A percentile compares a stretch with the other conserved stretches of the same genome.
These are phyloP conservation scores for Lycia hirtaria DNA, from an alignment of 2,888 invertebrate species.

Conservation along the genomic window DNA sequence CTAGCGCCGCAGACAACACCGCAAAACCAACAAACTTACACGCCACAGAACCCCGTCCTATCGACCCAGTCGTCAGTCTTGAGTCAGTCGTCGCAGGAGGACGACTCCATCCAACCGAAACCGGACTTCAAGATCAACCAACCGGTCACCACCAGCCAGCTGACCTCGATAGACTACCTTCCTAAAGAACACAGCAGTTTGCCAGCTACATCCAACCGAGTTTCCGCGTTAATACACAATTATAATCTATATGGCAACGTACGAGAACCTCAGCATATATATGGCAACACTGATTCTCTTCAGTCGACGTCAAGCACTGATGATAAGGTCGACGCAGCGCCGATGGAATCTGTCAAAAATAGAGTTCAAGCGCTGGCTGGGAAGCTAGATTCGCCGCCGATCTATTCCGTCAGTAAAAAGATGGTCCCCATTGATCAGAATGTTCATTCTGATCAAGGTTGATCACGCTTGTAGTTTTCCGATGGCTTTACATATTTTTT, in stretches of 20 bases:
- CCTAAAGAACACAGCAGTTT: conserved; percentile 76
- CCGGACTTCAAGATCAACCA: conserved; percentile 81
- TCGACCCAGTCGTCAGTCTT: conserved; percentile 60
- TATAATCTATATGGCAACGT: conserved; percentile 80
- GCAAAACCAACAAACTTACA: conserved; percentile 47
- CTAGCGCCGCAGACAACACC: conserved; percentile 53
- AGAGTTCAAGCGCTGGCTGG: conserved; percentile 75
- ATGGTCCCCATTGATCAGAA: conserved; percentile 70
- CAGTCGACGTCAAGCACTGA: conserved; percentile 62
- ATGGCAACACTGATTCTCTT: conserved; percentile 73
- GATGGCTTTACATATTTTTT: conserved; percentile 55
- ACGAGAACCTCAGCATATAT: conserved; percentile 74
- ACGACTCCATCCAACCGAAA: conserved; percentile 53
- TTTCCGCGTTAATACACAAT: conserved; percentile 78
- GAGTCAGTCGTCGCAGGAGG: conserved; percentile 67
- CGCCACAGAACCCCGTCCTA: conserved; percentile 44
- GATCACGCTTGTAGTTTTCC: conserved; percentile 64
- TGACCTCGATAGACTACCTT: conserved; percentile 49
- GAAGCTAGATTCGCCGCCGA: conserved; percentile 71
- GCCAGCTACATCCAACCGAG: conserved; percentile 71
- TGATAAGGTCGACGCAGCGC: conserved; percentile 72
- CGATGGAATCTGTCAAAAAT: conserved; percentile 76
- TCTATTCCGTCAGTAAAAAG: conserved; percentile 79
- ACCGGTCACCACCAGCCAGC: conserved; percentile 72
- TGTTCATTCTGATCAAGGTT: conserved; percentile 67